phyloP scores from a whole-genome alignment of 2,113 vertebrate species.

The Stegostoma tigrinum region DNA sequence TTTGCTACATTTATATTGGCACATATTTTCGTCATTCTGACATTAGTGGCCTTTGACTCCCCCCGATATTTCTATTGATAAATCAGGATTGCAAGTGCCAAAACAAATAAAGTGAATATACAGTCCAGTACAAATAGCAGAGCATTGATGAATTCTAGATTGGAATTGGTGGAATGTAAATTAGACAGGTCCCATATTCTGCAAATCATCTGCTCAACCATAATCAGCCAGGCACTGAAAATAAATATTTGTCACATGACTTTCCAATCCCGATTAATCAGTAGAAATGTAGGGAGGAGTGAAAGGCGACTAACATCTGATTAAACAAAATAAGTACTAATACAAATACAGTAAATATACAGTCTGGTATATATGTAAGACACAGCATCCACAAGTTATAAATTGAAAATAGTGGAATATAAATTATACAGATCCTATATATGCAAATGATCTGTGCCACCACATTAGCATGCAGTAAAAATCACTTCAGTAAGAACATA shows the following conservation, averaged over 20 bases:
- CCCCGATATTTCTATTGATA: background rate
- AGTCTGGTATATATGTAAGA: too few relatives aligned
- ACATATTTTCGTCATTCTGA: background rate
- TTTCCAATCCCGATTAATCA: background rate
- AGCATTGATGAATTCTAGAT: background rate
- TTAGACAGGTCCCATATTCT: background rate
- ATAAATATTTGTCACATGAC: too few relatives aligned
- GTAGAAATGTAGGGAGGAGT: background rate
- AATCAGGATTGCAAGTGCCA: background rate
- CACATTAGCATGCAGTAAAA: too few relatives aligned
- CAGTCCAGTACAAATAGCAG: background rate
- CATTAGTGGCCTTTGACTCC: background rate
- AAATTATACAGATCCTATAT: too few relatives aligned
- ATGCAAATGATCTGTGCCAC: background rate
- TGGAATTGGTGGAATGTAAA: background rate
- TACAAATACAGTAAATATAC: too few relatives aligned
- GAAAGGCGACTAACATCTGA: background rate
- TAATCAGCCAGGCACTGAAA: background rate
- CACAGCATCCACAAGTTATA: too few relatives aligned
- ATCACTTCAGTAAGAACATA: background rate
- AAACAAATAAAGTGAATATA: too few relatives aligned
- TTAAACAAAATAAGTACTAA: background rate
- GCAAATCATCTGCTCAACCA: background rate
- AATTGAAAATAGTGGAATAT: too few relatives aligned
- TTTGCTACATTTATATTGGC: background rate